These are phyloP conservation scores for Rhyacophila brunnea DNA, from an alignment of 1,140 invertebrate species.

Conservation along the genomic window DNA sequence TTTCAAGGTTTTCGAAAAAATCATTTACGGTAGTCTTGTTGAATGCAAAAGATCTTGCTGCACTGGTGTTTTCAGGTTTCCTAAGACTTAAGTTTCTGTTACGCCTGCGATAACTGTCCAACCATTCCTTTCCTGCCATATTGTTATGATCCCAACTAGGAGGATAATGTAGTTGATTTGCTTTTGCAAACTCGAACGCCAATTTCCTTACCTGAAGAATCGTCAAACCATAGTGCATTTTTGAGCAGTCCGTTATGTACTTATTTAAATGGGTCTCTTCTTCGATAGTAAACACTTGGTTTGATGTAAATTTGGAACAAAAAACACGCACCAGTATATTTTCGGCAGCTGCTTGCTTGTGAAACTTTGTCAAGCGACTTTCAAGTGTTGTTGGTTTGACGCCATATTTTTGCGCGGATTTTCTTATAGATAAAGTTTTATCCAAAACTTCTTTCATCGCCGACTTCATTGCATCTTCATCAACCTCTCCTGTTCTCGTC, in stretches of 20 bases:
- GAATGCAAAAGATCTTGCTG: slow-evolving; percentile 43
- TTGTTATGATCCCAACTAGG: slow-evolving; percentile 31
- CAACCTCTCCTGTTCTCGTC: too few species aligned
- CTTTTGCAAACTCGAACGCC: slow-evolving; percentile 41
- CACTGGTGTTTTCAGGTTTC: slow-evolving; percentile 45
- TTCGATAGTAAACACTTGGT: neutral
- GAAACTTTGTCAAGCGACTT: too few species aligned
- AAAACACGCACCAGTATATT: too few species aligned
- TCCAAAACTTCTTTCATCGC: too few species aligned
- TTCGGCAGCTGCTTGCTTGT: too few species aligned
- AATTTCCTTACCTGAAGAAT: slow-evolving; percentile 37
- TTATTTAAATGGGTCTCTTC: slow-evolving; percentile 17
- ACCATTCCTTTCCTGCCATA: slow-evolving; percentile 34
- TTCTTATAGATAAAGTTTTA: too few species aligned
- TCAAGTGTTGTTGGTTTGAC: too few species aligned
- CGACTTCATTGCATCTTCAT: too few species aligned
- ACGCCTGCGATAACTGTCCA: slow-evolving; percentile 16
- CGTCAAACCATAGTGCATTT: slow-evolving; percentile 42
- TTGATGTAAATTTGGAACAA: neutral
- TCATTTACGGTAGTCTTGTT: slow-evolving; percentile 38
- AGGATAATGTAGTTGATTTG: slow-evolving; percentile 35
- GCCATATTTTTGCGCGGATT: too few species aligned
- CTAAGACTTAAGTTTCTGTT: slow-evolving; percentile 40
- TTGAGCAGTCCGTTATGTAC: slow-evolving; percentile 33
- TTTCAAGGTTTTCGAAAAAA: slow-evolving; percentile 40